Evolutionary conservation across 2,113 vertebrate species (phyloP).

Genomic region (Strix uralensis): DNA sequence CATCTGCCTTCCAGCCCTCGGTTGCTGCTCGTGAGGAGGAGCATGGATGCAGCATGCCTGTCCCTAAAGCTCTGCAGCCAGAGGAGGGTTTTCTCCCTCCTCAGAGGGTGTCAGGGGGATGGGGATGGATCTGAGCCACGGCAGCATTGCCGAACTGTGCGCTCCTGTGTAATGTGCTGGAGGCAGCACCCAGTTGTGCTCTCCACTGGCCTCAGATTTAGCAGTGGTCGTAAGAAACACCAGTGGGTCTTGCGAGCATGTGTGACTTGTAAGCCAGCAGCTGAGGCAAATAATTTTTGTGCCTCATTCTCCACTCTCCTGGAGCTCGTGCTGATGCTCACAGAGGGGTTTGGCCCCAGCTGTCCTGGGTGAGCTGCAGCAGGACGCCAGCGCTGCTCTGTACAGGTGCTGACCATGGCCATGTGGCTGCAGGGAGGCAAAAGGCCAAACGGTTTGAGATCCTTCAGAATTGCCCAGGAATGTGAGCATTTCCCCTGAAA

Average conservation of each 20-base stretch:
- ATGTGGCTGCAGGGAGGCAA: not conserved
- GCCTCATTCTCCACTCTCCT: not conserved
- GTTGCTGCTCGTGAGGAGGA: not conserved
- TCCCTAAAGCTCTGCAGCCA: not conserved
- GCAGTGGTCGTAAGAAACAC: not conserved
- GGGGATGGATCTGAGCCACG: not conserved
- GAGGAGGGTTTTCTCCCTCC: not conserved
- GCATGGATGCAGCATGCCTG: not conserved
- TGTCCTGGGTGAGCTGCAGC: not conserved
- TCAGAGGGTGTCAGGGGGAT: not conserved
- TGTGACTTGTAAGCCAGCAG: not conserved
- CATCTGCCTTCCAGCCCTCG: not conserved
- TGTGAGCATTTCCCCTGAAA: not conserved
- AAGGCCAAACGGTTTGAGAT: not conserved
- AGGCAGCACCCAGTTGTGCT: not conserved
- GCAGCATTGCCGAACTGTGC: rapidly evolving
- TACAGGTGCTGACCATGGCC: not conserved
- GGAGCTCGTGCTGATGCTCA: not conserved
- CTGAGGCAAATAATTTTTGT: not conserved
- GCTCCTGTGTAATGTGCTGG: not conserved
- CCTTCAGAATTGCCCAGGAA: not conserved
- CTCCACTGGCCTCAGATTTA: not conserved
- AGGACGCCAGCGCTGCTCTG: not conserved
- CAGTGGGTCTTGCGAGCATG: rapidly evolving
- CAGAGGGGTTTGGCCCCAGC: not conserved